Percentiles rank a stretch among this genome's conserved stretches.
Evolutionary conservation across 2,888 invertebrate genomes (phyloP).

Genomic region (Nomada goodeniana): DNA sequence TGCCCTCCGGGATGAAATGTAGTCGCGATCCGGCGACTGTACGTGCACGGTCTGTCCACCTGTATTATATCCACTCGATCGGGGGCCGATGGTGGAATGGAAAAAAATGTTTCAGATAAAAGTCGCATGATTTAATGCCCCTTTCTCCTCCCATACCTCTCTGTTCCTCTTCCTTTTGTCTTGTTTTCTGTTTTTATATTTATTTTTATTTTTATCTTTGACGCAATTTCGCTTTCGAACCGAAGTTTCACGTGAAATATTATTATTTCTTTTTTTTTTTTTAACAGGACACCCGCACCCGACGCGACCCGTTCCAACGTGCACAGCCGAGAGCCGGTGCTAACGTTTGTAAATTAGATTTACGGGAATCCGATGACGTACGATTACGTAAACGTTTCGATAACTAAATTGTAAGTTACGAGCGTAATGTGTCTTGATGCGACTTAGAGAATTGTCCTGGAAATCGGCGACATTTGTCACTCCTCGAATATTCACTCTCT

Average conservation of each 20-base stretch:
- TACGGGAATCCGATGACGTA: slow-evolving; percentile 62
- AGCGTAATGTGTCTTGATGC: slow-evolving; percentile 35
- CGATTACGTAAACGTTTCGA: slow-evolving; percentile 63
- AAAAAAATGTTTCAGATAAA: slow-evolving; percentile 63
- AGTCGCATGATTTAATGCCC: slow-evolving; percentile 59
- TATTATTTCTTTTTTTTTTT: slow-evolving; percentile 19
- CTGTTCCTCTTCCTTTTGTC: not conserved
- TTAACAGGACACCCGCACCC: not conserved
- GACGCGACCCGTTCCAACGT: too few relatives aligned
- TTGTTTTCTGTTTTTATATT: not conserved
- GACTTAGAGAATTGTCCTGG: slow-evolving; percentile 41
- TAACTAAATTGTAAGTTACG: slow-evolving; percentile 62
- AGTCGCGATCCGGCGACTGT: slow-evolving; percentile 34
- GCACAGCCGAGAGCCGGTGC: not conserved
- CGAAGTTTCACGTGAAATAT: slow-evolving; percentile 45
- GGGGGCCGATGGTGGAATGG: slow-evolving; percentile 52
- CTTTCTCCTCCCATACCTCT: not conserved
- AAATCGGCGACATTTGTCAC: slow-evolving; percentile 42
- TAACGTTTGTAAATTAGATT: slow-evolving; percentile 50
- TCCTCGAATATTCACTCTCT: slow-evolving; percentile 44
- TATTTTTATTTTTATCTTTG: not conserved
- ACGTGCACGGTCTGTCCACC: slow-evolving; percentile 45
- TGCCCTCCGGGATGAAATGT: slow-evolving; percentile 49
- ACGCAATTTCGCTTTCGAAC: slow-evolving; percentile 56
- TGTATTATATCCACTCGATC: slow-evolving; percentile 59